phyloP scores from a whole-genome alignment of 2,797 vertebrate species.

The Silurus lanzhouensis region DNA sequence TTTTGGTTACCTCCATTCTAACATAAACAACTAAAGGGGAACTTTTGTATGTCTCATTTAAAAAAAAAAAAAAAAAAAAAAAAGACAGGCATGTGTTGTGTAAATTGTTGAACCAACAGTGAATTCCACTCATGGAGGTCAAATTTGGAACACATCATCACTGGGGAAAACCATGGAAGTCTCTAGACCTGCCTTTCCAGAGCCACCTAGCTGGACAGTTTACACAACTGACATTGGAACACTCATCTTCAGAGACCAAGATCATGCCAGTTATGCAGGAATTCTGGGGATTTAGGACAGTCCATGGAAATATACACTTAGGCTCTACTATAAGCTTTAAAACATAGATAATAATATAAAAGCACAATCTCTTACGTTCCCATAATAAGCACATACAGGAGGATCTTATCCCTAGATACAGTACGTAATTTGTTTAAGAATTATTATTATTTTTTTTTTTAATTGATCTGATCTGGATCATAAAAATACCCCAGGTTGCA shows the following conservation, averaged over 20 bases:
- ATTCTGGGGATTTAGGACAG: not conserved
- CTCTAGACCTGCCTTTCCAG: constrained; percentile 28
- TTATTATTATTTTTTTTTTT: too few species aligned
- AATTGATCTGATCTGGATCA: too few species aligned
- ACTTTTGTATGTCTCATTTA: not conserved
- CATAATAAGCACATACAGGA: not conserved
- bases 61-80: not conserved
- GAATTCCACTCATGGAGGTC: constrained; percentile 36
- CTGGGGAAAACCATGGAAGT: constrained; percentile 38
- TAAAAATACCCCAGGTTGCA: not conserved
- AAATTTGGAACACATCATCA: constrained; percentile 48
- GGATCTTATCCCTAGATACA: not conserved
- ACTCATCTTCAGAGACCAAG: constrained; percentile 6
- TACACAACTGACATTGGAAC: constrained; percentile 44
- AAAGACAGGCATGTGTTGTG: constrained; percentile 26
- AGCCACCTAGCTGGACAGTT: constrained; percentile 43
- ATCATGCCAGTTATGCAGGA: not conserved
- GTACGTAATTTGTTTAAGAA: not conserved
- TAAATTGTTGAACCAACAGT: constrained; percentile 34
- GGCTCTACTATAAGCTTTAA: not conserved
- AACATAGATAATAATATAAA: not conserved
- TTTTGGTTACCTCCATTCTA: constrained; percentile 28
- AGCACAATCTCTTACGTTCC: not conserved
- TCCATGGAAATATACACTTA: too few species aligned
- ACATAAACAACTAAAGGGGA: constrained; percentile 29